These are phyloP conservation scores for Drosophila pallidifrons DNA, from an alignment of 1,140 invertebrate genomes.

Conservation along the genomic window DNA sequence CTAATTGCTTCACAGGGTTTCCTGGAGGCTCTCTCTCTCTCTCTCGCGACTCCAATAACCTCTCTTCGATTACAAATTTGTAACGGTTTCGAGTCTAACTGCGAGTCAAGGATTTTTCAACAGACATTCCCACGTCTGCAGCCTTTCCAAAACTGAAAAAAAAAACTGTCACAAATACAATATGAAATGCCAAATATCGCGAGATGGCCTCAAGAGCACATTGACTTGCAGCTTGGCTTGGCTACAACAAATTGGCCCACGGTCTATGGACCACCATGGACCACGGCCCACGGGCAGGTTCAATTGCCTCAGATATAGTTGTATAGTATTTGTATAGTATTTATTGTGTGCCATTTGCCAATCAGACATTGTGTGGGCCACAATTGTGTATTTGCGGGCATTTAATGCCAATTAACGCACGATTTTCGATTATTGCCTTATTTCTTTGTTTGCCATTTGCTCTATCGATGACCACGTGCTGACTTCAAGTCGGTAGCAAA, in stretches of 20 bases:
- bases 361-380: slow-evolving; percentile 53
- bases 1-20: slow-evolving; percentile 64
- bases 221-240: slow-evolving; percentile 60
- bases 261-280: slow-evolving; percentile 4
- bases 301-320: slow-evolving; percentile 55
- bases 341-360: slow-evolving; percentile 47
- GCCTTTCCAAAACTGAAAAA: slow-evolving; percentile 58
- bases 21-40: slow-evolving; percentile 54
- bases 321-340: no score
- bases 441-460: slow-evolving; percentile 27
- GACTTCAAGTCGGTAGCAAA: slow-evolving; percentile 5
- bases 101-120: slow-evolving; percentile 58
- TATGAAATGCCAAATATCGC: slow-evolving; percentile 72
- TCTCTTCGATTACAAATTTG: slow-evolving; percentile 41
- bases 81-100: slow-evolving; percentile 8
- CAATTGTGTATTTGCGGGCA: slow-evolving; percentile 35
- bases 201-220: slow-evolving; percentile 52
- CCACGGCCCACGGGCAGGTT: slow-evolving; percentile 56
- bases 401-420: slow-evolving; percentile 77
- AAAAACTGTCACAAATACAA: slow-evolving; percentile 53
- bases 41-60: slow-evolving; percentile 9
- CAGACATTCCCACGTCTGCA: slow-evolving; percentile 52
- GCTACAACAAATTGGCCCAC: slow-evolving; percentile 33
- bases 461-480: slow-evolving; percentile 24
- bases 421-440: slow-evolving; percentile 57